Conservation (phyloP, 1,140 invertebrate genomes). For the Brachionus rotundiformis region DNA sequence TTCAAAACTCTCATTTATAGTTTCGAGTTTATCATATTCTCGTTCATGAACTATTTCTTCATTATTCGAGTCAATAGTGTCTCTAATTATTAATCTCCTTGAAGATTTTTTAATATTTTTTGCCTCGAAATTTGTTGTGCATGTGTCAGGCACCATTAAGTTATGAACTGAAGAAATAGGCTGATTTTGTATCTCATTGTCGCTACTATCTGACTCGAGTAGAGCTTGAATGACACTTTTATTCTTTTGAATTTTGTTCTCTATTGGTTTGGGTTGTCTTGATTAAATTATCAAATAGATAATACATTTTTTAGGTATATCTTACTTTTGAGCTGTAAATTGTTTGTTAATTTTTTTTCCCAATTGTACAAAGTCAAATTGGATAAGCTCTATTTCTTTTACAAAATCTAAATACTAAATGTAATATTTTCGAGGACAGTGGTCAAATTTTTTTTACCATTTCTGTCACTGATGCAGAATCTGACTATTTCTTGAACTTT, state of each 20-base stretch:
- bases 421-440: background rate
- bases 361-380: slow-evolving; percentile 33
- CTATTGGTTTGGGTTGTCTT: background rate
- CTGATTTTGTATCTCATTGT: background rate
- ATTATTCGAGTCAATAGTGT: slow-evolving; percentile 24
- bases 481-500: slow-evolving; percentile 44
- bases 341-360: slow-evolving; percentile 30
- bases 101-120: background rate
- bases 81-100: background rate
- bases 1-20: slow-evolving; percentile 36
- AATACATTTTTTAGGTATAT: too few relatives aligned
- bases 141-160: slow-evolving; percentile 16
- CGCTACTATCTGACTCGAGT: slow-evolving; percentile 16
- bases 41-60: background rate
- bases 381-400: slow-evolving; percentile 45
- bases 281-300: too few relatives aligned
- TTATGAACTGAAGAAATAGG: background rate
- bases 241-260: background rate
- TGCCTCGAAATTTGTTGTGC: background rate
- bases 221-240: background rate
- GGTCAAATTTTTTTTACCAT: slow-evolving; percentile 18
- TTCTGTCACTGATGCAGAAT: slow-evolving; percentile 44
- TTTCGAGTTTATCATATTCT: background rate
- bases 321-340: background rate
- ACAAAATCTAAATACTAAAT: slow-evolving; percentile 27